Evolutionary conservation across 2,113 vertebrate genomes (phyloP), one percentile per base, ranked within the genome.

Genomic region (Corvus cornix): DNA sequence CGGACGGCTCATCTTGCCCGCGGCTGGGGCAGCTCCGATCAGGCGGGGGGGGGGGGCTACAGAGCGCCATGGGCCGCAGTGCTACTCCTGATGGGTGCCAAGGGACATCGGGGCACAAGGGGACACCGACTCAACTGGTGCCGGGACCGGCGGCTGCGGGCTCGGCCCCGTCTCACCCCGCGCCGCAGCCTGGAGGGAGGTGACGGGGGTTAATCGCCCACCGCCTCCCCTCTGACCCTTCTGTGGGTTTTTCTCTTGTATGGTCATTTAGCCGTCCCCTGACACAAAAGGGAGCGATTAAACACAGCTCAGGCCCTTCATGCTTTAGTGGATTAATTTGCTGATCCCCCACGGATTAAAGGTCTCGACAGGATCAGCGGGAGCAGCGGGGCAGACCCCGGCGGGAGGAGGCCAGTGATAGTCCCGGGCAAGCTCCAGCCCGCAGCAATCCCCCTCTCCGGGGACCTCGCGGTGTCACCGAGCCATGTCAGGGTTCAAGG

Each of bases 171-270:
- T 92, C 85, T 91, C 94, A 73, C 84, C 92, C 95, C n/a, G 63
- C 92, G 56, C 92, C 49, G 53, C 96, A 95, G 95, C 95, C 90
- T 90, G 97, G 95, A 83, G 96, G 93, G 81, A 97, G 97, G 97
- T 97, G 90, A 96, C 91, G 77, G 85, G 96, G 97, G 98, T 98
- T 98, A 98, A 98, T 98, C 97, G 91, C 97, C 97, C 91, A 96
- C 92, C 93, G 91, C 97, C 94, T 98, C 97, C 97, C 97, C 97
- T 97, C 96, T 97, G 98, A 98, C 98, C 98, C 95, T 58, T 95
- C 77, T 98, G 98, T 98, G 97, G 97, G 95, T 98, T 97, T 98
- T 98, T 97, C 97, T 96, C 97, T 97, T 97, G 97, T 98, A 96
- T 87, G 95, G 97, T 97, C 97, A 98, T 98, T 97, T 95, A 96